Percentiles rank a stretch among this genome's conserved stretches.
These are phyloP conservation scores for Myopa testacea DNA, from an alignment of 2,888 invertebrate genomes.

Conservation along the genomic window DNA sequence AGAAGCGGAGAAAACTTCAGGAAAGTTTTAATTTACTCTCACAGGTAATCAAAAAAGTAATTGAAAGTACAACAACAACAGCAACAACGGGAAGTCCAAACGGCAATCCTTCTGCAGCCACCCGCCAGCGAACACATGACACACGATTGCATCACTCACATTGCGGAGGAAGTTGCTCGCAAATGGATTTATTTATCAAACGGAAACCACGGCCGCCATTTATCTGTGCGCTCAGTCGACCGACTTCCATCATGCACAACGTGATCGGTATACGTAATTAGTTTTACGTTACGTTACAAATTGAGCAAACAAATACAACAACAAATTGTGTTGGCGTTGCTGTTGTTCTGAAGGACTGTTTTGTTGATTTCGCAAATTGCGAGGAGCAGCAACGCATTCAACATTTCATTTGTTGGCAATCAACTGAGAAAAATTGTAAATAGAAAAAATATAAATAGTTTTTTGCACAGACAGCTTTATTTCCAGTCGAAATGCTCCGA, in stretches of 20 bases:
- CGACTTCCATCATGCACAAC: conserved; percentile 7
- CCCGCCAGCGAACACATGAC: not conserved
- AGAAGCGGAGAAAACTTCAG: no score
- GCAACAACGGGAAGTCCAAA: not conserved
- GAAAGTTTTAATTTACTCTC: conserved; percentile 4
- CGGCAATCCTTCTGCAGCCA: not conserved
- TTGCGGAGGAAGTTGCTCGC: conserved; percentile 1
- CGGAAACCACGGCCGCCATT: conserved; percentile 13
- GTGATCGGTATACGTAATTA: conserved; percentile 43
- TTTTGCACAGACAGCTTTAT: no score
- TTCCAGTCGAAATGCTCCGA: no score
- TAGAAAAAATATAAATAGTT: no score
- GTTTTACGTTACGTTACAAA: conserved; percentile 39
- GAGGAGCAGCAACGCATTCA: no score
- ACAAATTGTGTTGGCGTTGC: not conserved
- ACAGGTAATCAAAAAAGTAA: conserved; percentile 25
- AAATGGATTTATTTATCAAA: conserved; percentile 20
- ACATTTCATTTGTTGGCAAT: no score
- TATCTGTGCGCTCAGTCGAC: conserved; percentile 16
- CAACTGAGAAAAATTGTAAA: no score
- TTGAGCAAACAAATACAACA: no score
- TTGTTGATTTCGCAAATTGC: no score
- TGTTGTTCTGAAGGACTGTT: not conserved
- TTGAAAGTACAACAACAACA: conserved; percentile 20
- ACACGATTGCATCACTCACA: not conserved